Evolutionary conservation across 2,797 vertebrate species (phyloP).

Genomic region (Fistularia tabacaria): DNA sequence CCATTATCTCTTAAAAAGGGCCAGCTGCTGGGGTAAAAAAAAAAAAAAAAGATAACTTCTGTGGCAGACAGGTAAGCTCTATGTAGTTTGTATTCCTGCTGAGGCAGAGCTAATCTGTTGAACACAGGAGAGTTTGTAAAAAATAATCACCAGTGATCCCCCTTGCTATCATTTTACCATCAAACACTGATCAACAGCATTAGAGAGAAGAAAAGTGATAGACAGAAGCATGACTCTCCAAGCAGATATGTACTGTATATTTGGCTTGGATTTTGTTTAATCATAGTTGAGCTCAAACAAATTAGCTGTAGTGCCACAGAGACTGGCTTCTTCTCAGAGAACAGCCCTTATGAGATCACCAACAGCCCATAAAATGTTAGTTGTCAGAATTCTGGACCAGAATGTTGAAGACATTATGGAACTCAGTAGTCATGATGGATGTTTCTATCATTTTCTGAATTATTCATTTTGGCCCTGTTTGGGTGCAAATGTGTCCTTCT

Average conservation of each 20-base stretch:
- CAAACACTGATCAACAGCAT: slow-evolving; percentile 23
- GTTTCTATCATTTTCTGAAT: slow-evolving; percentile 48
- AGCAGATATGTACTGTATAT: slow-evolving; percentile 23
- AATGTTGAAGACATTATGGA: slow-evolving; percentile 22
- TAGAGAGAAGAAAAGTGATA: slow-evolving; percentile 15
- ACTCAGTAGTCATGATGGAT: slow-evolving; percentile 53
- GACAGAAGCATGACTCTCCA: slow-evolving; percentile 20
- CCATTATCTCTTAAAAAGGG: slow-evolving; percentile 25
- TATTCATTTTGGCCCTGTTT: slow-evolving; percentile 39
- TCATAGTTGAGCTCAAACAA: slow-evolving; percentile 38
- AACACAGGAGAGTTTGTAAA: slow-evolving; percentile 50
- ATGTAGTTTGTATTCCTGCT: slow-evolving; percentile 66
- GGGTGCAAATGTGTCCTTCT: slow-evolving; percentile 29
- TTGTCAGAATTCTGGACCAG: slow-evolving; percentile 53
- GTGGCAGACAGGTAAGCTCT: slow-evolving; percentile 43
- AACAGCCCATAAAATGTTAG: slow-evolving; percentile 44
- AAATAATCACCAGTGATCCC: slow-evolving; percentile 35
- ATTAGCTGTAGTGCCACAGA: slow-evolving; percentile 34
- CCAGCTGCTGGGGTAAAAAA: slow-evolving; percentile 35
- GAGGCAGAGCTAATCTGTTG: slow-evolving; percentile 65
- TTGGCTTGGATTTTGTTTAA: slow-evolving; percentile 42
- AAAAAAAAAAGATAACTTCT: slow-evolving; percentile 32
- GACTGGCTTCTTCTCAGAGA: slow-evolving; percentile 31
- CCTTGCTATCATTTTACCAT: slow-evolving; percentile 38
- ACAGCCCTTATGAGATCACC: slow-evolving; percentile 57